Conservation (phyloP, 1,140 invertebrate species). For the Carposina sasakii region DNA sequence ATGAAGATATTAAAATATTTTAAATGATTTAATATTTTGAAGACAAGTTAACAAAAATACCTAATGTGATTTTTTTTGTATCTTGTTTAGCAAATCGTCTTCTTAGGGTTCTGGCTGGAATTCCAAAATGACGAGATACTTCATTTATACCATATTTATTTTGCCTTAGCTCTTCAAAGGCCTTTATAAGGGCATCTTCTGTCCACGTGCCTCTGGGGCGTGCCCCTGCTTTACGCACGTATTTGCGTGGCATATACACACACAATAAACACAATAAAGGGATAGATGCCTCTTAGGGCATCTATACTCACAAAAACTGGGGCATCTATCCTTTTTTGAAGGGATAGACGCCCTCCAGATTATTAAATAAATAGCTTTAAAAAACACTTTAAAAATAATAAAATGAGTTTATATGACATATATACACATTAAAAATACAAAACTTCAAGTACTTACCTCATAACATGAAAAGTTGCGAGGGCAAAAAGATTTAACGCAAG, state of each 20-base stretch:
- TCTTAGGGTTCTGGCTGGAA: slow-evolving; percentile 1
- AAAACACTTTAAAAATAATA: neutral
- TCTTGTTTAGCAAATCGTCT: neutral
- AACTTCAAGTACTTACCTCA: neutral
- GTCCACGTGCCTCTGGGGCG: neutral
- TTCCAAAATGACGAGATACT: slow-evolving; percentile 9
- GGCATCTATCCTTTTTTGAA: neutral
- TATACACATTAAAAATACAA: neutral
- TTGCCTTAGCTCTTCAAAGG: slow-evolving; percentile 7
- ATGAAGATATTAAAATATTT: neutral
- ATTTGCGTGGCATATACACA: slow-evolving; percentile 2
- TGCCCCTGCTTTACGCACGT: neutral
- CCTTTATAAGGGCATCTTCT: neutral
- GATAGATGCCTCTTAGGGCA: slow-evolving; percentile 4
- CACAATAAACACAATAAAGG: neutral
- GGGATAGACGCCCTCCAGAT: neutral
- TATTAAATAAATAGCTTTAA: neutral
- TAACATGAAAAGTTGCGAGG: neutral
- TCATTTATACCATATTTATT: slow-evolving; percentile 2
- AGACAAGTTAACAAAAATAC: neutral
- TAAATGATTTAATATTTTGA: neutral
- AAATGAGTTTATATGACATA: neutral
- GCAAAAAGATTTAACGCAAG: no score
- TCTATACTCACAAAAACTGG: neutral
- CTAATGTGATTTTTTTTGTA: neutral